These are phyloP conservation scores for Mythimna pallens DNA, from an alignment of 2,888 invertebrate species.

Conservation along the genomic window DNA sequence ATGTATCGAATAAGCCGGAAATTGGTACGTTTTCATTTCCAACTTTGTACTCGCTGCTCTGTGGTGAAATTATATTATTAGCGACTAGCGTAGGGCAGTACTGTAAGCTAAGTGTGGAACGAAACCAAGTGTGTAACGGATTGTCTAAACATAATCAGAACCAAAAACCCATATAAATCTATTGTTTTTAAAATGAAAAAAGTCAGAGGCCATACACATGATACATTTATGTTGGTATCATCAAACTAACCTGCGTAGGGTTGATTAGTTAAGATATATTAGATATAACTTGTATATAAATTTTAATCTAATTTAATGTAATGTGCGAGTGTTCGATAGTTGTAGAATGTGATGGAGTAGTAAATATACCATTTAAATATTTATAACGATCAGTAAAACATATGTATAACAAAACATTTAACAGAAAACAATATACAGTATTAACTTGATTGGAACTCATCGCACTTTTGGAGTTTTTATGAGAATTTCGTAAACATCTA, in stretches of 20 bases:
- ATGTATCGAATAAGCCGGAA: constrained; percentile 50
- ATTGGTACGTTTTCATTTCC: constrained; percentile 67
- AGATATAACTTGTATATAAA: constrained; percentile 89
- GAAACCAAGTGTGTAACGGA: constrained; percentile 59
- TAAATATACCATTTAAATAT: constrained; percentile 77
- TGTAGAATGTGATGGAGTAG: constrained; percentile 87
- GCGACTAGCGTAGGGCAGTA: constrained; percentile 62
- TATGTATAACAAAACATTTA: constrained; percentile 37
- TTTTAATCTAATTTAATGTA: constrained; percentile 88
- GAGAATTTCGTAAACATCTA: constrained; percentile 49
- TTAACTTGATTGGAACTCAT: constrained; percentile 35
- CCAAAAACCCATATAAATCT: constrained; percentile 57
- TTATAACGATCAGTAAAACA: constrained; percentile 72
- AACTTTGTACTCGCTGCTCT: constrained; percentile 77
- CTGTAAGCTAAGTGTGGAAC: constrained; percentile 64
- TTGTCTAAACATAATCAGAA: constrained; percentile 69
- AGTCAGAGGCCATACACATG: constrained; percentile 83
- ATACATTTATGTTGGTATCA: constrained; percentile 78
- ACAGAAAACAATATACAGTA: constrained; percentile 29
- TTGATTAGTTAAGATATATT: constrained; percentile 83
- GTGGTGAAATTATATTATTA: constrained; percentile 74
- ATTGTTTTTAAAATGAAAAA: constrained; percentile 58
- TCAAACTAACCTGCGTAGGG: constrained; percentile 78
- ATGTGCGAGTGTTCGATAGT: constrained; percentile 90
- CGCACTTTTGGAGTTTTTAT: constrained; percentile 52